Conservation (phyloP, 1,140 invertebrate species). For the Zeugodacus cucurbitae region DNA sequence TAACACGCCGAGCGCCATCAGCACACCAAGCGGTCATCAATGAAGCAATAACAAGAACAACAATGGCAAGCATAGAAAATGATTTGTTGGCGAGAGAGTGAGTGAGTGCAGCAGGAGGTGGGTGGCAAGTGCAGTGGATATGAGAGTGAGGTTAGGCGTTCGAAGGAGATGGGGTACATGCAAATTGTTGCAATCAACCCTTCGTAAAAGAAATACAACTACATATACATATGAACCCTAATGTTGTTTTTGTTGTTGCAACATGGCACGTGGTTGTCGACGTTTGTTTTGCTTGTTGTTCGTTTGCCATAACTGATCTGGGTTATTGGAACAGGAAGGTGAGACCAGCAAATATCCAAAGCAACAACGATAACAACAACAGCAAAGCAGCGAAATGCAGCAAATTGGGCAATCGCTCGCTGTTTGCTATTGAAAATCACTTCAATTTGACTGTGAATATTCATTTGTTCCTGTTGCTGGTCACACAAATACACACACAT, state of each 20-base stretch:
- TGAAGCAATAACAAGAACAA: background rate
- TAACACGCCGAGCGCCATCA: background rate
- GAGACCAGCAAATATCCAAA: background rate
- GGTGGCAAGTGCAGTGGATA: background rate
- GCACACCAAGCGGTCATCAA: background rate
- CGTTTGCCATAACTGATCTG: background rate
- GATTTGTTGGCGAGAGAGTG: background rate
- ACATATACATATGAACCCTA: too few relatives aligned
- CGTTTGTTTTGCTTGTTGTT: background rate
- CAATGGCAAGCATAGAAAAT: background rate
- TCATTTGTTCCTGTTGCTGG: background rate
- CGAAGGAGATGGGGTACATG: background rate
- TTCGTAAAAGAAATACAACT: too few relatives aligned
- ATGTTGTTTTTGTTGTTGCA: too few relatives aligned
- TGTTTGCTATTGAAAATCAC: background rate
- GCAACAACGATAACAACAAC: background rate
- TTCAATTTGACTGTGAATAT: conserved; percentile 17
- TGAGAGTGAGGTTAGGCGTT: background rate
- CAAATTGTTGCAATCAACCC: background rate
- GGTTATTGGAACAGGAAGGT: conserved; percentile 37
- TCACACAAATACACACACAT: too few relatives aligned
- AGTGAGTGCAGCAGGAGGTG: background rate
- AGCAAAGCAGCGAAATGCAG: too few relatives aligned
- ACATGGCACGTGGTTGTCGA: background rate
- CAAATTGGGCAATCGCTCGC: background rate